phyloP scores from a whole-genome alignment of 2,113 vertebrate genomes.

The Labeo rohita region DNA sequence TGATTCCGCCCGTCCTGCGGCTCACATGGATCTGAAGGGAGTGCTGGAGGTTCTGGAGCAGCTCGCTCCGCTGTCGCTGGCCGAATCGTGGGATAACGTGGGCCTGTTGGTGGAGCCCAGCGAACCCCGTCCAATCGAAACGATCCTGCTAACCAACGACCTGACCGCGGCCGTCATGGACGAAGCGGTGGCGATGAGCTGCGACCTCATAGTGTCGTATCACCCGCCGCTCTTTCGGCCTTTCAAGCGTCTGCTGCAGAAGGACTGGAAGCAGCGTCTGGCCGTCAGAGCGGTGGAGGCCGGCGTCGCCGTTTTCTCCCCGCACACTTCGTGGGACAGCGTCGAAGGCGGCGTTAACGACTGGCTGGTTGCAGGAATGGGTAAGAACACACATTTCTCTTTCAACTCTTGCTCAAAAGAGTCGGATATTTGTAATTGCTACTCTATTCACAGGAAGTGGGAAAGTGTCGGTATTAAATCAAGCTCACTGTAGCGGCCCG shows the following conservation, averaged over 20 bases:
- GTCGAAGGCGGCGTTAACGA: conserved; percentile 85
- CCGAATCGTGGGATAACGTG: conserved; percentile 95
- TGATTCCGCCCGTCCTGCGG: conserved; percentile 15
- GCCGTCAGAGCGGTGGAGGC: conserved; percentile 85
- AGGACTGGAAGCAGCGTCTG: conserved; percentile 90
- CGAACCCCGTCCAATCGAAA: conserved; percentile 78
- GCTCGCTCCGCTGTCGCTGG: conserved; percentile 86
- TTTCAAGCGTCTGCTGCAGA: conserved; percentile 83
- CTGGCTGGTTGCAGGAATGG: conserved; percentile 86
- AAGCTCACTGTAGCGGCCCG: conserved; percentile 65
- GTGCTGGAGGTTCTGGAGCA: conserved; percentile 82
- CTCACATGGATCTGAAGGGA: conserved; percentile 81
- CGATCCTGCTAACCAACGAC: conserved; percentile 89
- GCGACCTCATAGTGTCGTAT: conserved; percentile 90
- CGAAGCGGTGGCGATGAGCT: conserved; percentile 80
- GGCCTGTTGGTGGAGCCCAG: conserved; percentile 91
- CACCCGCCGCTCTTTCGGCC: conserved; percentile 90
- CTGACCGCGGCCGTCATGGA: conserved; percentile 88
- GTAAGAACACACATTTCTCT: conserved; percentile 51
- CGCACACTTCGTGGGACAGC: conserved; percentile 90
- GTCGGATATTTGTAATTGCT: not conserved
- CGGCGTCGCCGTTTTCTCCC: conserved; percentile 89
- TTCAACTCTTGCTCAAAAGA: not conserved
- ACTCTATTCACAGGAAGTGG: conserved; percentile 69
- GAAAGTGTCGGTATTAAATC: conserved; percentile 73